phyloP scores from a whole-genome alignment of 2,888 invertebrate genomes.

The Microchrysa polita region DNA sequence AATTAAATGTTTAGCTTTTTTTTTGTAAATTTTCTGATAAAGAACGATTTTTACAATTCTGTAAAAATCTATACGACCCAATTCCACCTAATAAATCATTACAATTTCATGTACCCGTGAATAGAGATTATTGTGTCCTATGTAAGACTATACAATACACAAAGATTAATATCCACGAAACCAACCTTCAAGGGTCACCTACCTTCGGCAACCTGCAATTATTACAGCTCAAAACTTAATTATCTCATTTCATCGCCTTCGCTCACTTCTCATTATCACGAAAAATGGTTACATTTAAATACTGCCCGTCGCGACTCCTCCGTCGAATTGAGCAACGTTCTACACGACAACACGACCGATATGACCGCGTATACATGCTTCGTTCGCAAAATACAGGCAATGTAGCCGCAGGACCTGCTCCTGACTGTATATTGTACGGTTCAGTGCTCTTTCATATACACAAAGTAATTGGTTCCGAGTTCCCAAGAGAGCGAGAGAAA shows the following conservation, averaged over 20 bases:
- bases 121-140: not conserved
- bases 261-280: conserved; percentile 18
- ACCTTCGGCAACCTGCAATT: conserved; percentile 11
- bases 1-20: too few species aligned
- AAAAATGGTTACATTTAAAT: conserved; percentile 27
- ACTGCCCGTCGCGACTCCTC: not conserved
- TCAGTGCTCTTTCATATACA: not conserved
- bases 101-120: not conserved
- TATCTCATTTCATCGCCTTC: conserved; percentile 20
- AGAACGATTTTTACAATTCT: too few species aligned
- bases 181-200: conserved; percentile 6
- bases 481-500: not conserved
- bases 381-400: not conserved
- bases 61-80: too few species aligned
- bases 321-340: not conserved
- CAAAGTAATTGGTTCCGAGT: conserved; percentile 32
- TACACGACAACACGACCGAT: not conserved
- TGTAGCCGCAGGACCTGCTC: not conserved
- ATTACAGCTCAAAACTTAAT: conserved; percentile 23
- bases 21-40: too few species aligned
- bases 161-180: not conserved
- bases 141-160: too few species aligned
- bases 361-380: not conserved
- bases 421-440: not conserved
- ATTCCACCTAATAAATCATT: too few species aligned